Base-by-base conservation (phyloP, 2,113 vertebrate species). In the Apteryx owenii region DNA sequence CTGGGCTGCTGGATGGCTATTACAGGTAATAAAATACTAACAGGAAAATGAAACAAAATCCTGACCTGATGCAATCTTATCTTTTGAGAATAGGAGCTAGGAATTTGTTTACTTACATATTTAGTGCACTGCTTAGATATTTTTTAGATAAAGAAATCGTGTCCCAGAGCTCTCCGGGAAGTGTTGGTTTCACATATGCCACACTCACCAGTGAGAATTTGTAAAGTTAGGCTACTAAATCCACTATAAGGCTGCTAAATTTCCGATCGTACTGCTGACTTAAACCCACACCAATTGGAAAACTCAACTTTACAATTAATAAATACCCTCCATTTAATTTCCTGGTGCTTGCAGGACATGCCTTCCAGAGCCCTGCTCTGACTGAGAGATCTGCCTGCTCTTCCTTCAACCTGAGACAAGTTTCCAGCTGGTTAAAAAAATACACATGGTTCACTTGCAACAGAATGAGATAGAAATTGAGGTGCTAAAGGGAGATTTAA, bases 81-180 rank as follows among this genome's bases (percentile, higher is more conserved):
- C 96, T 93, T 64, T 91, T 54, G 87, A 92, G 95, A 97, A 56
- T 56, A 75, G 70, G 81, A 75, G 83, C 97, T 90, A 97, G 85
- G 90, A 85, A 97, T 92, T 85, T 81, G 62, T 68, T 88, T 91
- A 48, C 60, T 17, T 29, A 92, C 7, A 73, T 86, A 65, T 93
- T 46, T 60, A 90, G 60, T 79, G 88, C 3, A 6, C 44, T 62
- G 95, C 84, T 89, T 83, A 78, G 65, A 88, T n/a, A 2, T 66
- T 44, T 50, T 2, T 77, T 51, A 0, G 84, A 88, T 48, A 77
- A 77, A 94, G 88, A 92, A 93, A 89, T 96, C 19, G 53, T 66
- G 72, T 69, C 7, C 7, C 64, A 33, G 64, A 73, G 65, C 71
- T 79, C 80, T 79, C 88, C 29, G n/a, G 92, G 88, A 95, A 93